Conservation (phyloP, 2,888 invertebrate species). For the Diploptera punctata region DNA sequence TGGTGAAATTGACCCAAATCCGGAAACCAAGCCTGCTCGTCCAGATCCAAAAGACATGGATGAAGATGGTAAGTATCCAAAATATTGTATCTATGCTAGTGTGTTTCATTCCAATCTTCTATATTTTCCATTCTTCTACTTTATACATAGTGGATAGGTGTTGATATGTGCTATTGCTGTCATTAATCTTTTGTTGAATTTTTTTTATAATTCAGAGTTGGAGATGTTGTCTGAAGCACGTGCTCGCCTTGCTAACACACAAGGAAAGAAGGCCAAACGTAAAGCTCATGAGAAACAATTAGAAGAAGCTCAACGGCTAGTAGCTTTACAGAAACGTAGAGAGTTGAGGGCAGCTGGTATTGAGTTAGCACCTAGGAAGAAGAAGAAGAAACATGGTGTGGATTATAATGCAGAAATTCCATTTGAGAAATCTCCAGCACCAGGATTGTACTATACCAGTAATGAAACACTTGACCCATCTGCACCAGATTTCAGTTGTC, state of each 20-base stretch:
- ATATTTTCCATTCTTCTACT: too few relatives aligned
- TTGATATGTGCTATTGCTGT: too few relatives aligned
- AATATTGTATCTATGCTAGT: too few relatives aligned
- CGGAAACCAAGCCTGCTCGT: constrained; percentile 98
- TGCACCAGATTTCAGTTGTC: constrained; percentile 87
- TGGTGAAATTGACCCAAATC: constrained; percentile 99
- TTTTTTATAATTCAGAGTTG: constrained; percentile 86
- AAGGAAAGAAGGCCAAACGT: constrained; percentile 92
- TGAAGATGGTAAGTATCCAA: constrained; percentile 85
- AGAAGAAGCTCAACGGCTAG: constrained; percentile 95
- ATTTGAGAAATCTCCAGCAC: constrained; percentile 92
- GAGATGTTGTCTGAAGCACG: constrained; percentile 99
- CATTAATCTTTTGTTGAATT: too few relatives aligned
- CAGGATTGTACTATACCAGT: constrained; percentile 95
- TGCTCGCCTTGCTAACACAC: constrained; percentile 97
- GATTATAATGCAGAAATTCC: constrained; percentile 98
- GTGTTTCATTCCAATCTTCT: too few relatives aligned
- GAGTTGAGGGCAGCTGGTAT: constrained; percentile 98
- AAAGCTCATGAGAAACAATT: constrained; percentile 98
- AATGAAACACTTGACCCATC: constrained; percentile 87
- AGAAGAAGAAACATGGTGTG: constrained; percentile 81
- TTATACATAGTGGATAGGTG: too few relatives aligned
- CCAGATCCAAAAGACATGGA: constrained; percentile 99
- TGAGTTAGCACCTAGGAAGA: constrained; percentile 53
- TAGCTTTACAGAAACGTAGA: constrained; percentile 89